Evolutionary conservation across 2,113 vertebrate genomes (phyloP), one percentile per base, ranked within the genome.

Genomic region (Sprattus sprattus): DNA sequence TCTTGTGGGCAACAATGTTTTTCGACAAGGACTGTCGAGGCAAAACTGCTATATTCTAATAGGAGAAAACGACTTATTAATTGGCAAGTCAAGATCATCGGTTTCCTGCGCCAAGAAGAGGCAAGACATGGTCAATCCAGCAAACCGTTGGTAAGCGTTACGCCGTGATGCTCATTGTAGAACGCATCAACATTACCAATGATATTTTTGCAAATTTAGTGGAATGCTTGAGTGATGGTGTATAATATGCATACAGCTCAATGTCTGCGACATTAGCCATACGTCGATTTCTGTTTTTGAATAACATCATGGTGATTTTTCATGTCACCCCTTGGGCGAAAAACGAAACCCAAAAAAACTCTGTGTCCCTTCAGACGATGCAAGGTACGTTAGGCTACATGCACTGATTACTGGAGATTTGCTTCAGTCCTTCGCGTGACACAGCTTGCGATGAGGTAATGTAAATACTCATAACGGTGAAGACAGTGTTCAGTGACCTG

Each of bases 91-190:
- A 87, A 78, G 89, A 87, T 88, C 92, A 90, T 91, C 93, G 93
- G 90, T 91, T 93, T 93, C 90, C 93, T 95, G 94, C 95, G 94
- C 93, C 92, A 94, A 94, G 91, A 94, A 90, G 89, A 86, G 89
- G 89, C 84, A 87, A 93, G 92, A 92, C 89, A 93, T 92, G 92
- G 87, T 90, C 91, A 87, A 87, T 87, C 88, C 88, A 81, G 64
- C 88, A 91, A 92, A 89, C 91, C 91, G 91, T 89, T 90, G 93
- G 94, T 95, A 94, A 90, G 93, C 81, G 25, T 82, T 82, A 78
- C n/a, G 83, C 64, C 45, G 49, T 52, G 44, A 47, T 11, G 10
- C 84, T 83, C 22, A 39, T 32, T 28, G 25, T 78, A 78, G 25
- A 75, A 67, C 28, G 13, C n/a, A 64, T 60, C 22, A n/a, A 28